These are phyloP conservation scores for Lampris megalopsis DNA, from an alignment of 2,113 vertebrate genomes.

Conservation along the genomic window DNA sequence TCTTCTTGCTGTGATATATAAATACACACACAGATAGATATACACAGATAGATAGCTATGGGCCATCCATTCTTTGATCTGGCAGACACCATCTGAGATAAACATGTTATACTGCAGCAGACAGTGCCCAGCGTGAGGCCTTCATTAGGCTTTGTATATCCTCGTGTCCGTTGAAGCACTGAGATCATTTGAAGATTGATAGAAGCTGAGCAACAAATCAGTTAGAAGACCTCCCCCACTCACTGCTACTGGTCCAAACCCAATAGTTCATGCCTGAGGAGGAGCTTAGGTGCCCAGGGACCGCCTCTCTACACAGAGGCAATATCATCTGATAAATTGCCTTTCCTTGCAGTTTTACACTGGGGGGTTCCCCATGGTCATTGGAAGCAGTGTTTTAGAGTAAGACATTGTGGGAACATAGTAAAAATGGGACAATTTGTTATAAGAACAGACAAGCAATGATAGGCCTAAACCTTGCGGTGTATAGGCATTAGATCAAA, in stretches of 20 bases:
- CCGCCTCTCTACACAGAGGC: conserved; percentile 70
- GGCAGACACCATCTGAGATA: conserved; percentile 55
- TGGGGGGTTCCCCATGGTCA: conserved; percentile 61
- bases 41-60: conserved; percentile 27
- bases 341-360: conserved; percentile 74
- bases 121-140: conserved; percentile 52
- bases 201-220: conserved; percentile 62
- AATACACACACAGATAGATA: too few species aligned
- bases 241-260: conserved; percentile 54
- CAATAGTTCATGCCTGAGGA: conserved; percentile 64
- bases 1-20: too few species aligned
- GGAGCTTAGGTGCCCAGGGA: conserved; percentile 60
- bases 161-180: conserved; percentile 61
- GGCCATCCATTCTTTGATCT: conserved; percentile 45
- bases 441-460: conserved; percentile 45
- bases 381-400: conserved; percentile 63
- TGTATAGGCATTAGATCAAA: conserved; percentile 32
- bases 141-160: conserved; percentile 66
- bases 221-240: conserved; percentile 68
- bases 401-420: conserved; percentile 38
- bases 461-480: conserved; percentile 44
- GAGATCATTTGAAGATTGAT: conserved; percentile 73
- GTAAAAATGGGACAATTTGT: conserved; percentile 62
- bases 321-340: conserved; percentile 81
- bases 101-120: conserved; percentile 64